Evolutionary conservation across 2,797 vertebrate species (phyloP), one percentile per base, ranked within the genome.

Genomic region (Alcedo quadribrachys): DNA sequence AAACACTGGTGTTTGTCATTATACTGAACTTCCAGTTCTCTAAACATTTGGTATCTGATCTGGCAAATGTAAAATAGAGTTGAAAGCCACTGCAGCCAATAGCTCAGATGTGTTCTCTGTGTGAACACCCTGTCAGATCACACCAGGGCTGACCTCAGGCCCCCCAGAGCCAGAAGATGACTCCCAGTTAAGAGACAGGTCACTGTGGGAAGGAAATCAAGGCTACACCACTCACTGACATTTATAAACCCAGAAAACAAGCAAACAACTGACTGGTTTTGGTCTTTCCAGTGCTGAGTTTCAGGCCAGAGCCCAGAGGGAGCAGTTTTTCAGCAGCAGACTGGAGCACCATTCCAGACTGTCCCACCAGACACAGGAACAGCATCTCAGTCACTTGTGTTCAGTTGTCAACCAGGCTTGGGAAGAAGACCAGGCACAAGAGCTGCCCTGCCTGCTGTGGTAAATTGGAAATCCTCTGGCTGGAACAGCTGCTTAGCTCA

Each of bases 391-490:
- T 96, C 35, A 80, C 69, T 28, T 95, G 81, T 32, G 24, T 97
- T 6, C 90, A 97, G 95, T 50, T 98, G 98, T 22, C 94, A 14
- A 11, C 96, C 97, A 35, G 98, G 98, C 4, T 98, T 98, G 84
- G 97, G 98, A 96, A 96, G 25, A 37, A 93, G 11, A 11, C 92
- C 89, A 95, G 70, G 20, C 97, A 97, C 77, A 93, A 84, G 76
- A 96, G 93, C 58, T 98, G 97, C 0, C 88, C 97, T n/a, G 92
- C 93, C 68, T 98, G 98, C 90, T 98, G 98, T 0, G 97, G 98
- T 98, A 97, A 97, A 88, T 95, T 88, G 48, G 16, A 79, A 71
- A 74, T 9, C 20, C 33, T 2, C 14, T n/a, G 57, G 37, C 74
- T 88, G 42, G 30, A 37, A 22, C 25, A 65, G 42, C 57, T 65